A percentile compares a stretch with the other conserved stretches of the same genome.
These are phyloP conservation scores for Ictalurus punctatus DNA, from an alignment of 2,113 vertebrate genomes.

Conservation along the genomic window DNA sequence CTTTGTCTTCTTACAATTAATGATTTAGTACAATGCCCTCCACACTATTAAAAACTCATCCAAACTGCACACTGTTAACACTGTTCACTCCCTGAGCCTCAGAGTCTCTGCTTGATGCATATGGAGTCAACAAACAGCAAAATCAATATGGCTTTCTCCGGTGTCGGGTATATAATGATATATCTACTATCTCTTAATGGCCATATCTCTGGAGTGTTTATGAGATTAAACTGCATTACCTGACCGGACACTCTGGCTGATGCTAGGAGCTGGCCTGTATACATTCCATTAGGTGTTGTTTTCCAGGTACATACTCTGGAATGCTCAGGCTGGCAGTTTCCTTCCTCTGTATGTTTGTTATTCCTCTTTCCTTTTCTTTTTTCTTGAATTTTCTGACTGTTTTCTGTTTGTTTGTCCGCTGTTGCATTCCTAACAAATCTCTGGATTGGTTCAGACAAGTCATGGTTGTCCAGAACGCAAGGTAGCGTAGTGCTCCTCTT, in stretches of 20 bases:
- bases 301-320: conserved; percentile 17
- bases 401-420: conserved; percentile 70
- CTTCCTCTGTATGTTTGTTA: conserved; percentile 60
- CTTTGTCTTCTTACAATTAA: not conserved
- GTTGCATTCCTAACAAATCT: conserved; percentile 76
- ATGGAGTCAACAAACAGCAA: conserved; percentile 56
- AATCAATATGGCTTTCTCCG: conserved; percentile 66
- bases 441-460: conserved; percentile 93
- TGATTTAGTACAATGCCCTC: not conserved
- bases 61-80: conserved; percentile 9
- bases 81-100: conserved; percentile 38
- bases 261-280: conserved; percentile 14
- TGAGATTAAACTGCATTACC: conserved; percentile 62
- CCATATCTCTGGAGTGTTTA: conserved; percentile 68
- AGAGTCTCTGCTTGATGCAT: conserved; percentile 46
- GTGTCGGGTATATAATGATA: conserved; percentile 67
- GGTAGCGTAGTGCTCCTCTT: conserved; percentile 79
- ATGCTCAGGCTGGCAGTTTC: conserved; percentile 42
- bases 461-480: conserved; percentile 99
- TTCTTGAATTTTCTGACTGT: conserved; percentile 72
- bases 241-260: conserved; percentile 19
- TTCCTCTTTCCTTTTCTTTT: conserved; percentile 70
- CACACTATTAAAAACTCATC: not conserved
- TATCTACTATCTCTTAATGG: conserved; percentile 72
- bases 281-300: not conserved